Evolutionary conservation across 2,888 invertebrate genomes (phyloP).

Genomic region (Autographa pulchrina): DNA sequence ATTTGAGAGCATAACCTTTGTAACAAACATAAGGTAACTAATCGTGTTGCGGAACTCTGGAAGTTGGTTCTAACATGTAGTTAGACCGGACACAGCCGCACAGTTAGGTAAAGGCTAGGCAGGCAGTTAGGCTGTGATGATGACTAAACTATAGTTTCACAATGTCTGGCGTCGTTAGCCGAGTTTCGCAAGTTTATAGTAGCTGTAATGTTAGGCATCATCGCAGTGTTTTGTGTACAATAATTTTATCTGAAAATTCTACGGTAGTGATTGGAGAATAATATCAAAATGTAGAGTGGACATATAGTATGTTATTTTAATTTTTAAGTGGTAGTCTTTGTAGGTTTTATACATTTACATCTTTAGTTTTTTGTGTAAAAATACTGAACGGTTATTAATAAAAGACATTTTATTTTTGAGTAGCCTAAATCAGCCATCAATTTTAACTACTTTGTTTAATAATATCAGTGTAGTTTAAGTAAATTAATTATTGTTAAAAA

Average conservation of each 20-base stretch:
- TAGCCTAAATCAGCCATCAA: too few relatives aligned
- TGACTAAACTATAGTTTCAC: conserved; percentile 50
- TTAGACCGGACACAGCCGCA: neutral
- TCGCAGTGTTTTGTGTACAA: conserved; percentile 37
- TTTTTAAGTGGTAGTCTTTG: too few relatives aligned
- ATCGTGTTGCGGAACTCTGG: neutral
- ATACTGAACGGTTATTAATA: too few relatives aligned
- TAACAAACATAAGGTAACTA: neutral
- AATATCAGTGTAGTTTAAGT: too few relatives aligned
- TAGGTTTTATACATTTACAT: too few relatives aligned
- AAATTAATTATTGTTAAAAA: too few relatives aligned
- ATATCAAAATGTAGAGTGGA: too few relatives aligned
- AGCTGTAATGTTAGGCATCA: conserved; percentile 53
- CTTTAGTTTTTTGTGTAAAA: too few relatives aligned
- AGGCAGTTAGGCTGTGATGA: conserved; percentile 26
- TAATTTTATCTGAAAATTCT: neutral
- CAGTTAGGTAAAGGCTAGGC: conserved; percentile 24
- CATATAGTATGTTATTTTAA: too few relatives aligned
- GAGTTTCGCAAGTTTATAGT: conserved; percentile 62
- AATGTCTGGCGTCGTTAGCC: conserved; percentile 63
- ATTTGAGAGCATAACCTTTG: neutral
- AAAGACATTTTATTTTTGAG: too few relatives aligned
- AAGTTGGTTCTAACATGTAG: neutral
- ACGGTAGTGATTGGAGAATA: neutral
- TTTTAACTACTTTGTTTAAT: too few relatives aligned